A percentile compares a stretch with the other conserved stretches of the same genome.
Evolutionary conservation across 92 coral and sea anemone genomes (phyloP).

Genomic region (Epizoanthus stellaris): DNA sequence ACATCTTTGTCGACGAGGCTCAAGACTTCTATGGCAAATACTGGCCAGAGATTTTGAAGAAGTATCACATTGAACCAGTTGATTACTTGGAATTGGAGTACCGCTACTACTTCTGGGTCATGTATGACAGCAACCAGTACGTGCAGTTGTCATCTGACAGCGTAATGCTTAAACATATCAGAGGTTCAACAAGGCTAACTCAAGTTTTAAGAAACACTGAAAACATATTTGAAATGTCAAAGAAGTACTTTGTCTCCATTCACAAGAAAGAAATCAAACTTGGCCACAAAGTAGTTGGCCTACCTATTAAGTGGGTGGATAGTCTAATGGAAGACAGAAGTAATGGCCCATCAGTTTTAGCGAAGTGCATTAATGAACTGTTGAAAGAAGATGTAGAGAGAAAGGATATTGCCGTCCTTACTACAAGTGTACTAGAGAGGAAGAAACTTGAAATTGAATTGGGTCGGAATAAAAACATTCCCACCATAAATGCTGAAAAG

Average conservation of each 20-base stretch:
- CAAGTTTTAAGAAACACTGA: conserved; percentile 50
- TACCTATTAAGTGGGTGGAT: conserved; percentile 12
- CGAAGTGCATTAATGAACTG: neutral
- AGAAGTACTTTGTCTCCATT: conserved; percentile 23
- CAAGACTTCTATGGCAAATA: conserved; percentile 43
- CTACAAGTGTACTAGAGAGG: neutral
- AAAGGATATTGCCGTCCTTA: conserved; percentile 42
- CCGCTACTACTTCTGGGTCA: conserved; percentile 47
- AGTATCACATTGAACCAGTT: conserved; percentile 1
- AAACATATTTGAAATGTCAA: conserved; percentile 33
- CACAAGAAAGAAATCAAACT: neutral
- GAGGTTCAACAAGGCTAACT: conserved; percentile 2
- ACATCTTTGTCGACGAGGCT: conserved; percentile 64
- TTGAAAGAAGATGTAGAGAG: neutral
- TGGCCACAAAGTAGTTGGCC: conserved; percentile 36
- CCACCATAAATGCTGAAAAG: conserved; percentile 5
- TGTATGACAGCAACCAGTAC: conserved; percentile 53
- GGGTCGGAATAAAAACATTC: neutral
- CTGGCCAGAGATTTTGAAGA: conserved; percentile 43
- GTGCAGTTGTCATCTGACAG: neutral
- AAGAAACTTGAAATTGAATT: neutral
- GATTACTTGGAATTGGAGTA: neutral
- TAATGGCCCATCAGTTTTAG: neutral
- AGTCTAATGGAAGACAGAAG: neutral
- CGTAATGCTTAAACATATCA: neutral